Percentiles rank a stretch among this genome's conserved stretches.
Evolutionary conservation across 2,113 vertebrate genomes (phyloP).

Genomic region (Craseonycteris thonglongyai): DNA sequence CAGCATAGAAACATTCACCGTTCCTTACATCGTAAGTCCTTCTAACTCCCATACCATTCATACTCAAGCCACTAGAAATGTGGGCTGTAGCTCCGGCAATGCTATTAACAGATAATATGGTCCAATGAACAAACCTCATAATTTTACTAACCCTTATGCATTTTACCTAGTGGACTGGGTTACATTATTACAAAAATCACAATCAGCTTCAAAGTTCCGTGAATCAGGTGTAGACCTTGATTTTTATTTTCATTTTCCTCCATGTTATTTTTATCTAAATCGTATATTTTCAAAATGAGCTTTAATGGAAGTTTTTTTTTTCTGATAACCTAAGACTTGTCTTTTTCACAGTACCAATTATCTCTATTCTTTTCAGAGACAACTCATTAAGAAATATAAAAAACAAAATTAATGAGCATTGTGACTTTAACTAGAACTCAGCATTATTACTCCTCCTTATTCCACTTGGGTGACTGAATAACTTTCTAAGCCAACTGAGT

Average conservation of each 20-base stretch:
- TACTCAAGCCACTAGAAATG: neutral
- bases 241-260: neutral
- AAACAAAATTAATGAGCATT: neutral
- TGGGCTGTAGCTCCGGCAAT: neutral
- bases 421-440: neutral
- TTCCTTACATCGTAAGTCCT: neutral
- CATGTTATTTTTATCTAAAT: neutral
- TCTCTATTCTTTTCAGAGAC: neutral
- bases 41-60: neutral
- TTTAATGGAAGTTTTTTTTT: neutral
- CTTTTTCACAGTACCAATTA: neutral
- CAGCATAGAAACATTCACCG: neutral
- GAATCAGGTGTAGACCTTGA: neutral
- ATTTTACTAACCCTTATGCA: neutral
- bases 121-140: neutral
- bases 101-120: neutral
- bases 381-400: neutral
- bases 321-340: neutral
- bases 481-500: neutral
- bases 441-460: neutral
- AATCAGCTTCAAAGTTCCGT: neutral
- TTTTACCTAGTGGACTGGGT: neutral
- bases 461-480: neutral
- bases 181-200: neutral
- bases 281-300: neutral